Percentiles rank a stretch among this genome's conserved stretches.
Conservation (phyloP, 2,113 vertebrate genomes). For the Noctilio leporinus region DNA sequence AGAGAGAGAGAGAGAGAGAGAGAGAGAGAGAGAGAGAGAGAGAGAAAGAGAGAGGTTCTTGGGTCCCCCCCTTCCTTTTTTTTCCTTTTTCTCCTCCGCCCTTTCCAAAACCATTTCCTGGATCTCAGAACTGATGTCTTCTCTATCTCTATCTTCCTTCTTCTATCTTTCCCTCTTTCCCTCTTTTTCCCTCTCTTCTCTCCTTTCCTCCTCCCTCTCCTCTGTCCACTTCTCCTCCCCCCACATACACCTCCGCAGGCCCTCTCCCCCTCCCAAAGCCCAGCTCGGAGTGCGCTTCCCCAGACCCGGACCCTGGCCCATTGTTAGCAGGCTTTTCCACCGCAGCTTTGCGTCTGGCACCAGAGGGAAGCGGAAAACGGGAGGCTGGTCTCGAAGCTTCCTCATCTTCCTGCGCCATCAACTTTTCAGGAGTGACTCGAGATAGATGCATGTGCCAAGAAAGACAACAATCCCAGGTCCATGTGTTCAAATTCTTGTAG, state of each 20-base stretch:
- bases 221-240: neutral
- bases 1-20: neutral
- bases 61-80: constrained; percentile 34
- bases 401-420: constrained; percentile 75
- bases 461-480: constrained; percentile 62
- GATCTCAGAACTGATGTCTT: constrained; percentile 20
- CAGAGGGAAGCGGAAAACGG: constrained; percentile 75
- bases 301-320: constrained; percentile 59
- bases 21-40: neutral
- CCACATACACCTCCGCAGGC: neutral
- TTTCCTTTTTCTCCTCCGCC: constrained; percentile 30
- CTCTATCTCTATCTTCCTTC: neutral
- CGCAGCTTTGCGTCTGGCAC: constrained; percentile 74
- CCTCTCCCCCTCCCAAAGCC: constrained; percentile 46
- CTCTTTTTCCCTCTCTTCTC: neutral
- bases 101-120: constrained; percentile 68
- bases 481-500: constrained; percentile 60
- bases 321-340: constrained; percentile 79
- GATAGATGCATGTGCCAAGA: constrained; percentile 66
- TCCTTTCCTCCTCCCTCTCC: neutral
- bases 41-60: constrained; percentile 3
- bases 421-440: constrained; percentile 77
- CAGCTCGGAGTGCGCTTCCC: constrained; percentile 71
- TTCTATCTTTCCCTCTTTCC: neutral
- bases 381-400: constrained; percentile 72